Base-by-base conservation (phyloP, 2,113 vertebrate genomes). In the Protobothrops mucrosquamatus region DNA sequence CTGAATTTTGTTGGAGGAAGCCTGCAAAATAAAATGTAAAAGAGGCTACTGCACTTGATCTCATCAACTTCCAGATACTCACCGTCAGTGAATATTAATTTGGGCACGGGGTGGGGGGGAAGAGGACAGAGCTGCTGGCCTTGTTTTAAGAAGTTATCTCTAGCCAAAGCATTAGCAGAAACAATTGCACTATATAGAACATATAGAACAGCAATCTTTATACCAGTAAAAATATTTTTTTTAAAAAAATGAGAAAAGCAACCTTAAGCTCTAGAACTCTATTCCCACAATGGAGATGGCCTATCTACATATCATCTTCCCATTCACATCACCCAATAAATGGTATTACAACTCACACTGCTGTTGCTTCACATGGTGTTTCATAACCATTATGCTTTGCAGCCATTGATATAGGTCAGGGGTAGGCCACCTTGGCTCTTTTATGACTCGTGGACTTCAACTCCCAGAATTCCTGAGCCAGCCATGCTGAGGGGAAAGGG, bases 1-100 rank as follows among this genome's bases (percentile, higher is more conserved):
- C 92, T 98, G 96, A 43, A 99, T 98, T 2, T 98, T 98, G 90
- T 99, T 98, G 0, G 98, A 97, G 90, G 98, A 98, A 85, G 98
- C 99, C 99, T 99, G 46, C n/a, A 26, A 93, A 39, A 59, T 52
- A 29, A 3, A 46, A 48, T 3, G 22, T 12, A 86, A 54, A 29
- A 61, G 34, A 3, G 3, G 29, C 15, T 56, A 56, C 3, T 18
- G 34, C 12, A 43, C 39, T 29, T 54, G 34, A 24, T 29, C n/a
- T 54, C 51, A 39, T 39, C 51, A 39, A 6, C 39, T 87, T 48
- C 57, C 29, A 39, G 14, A 9, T 64, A 22, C 1, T 64, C 46
- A 18, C 7, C 3, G 39, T 61, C 85, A 52, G 46, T 52, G 57
- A 87, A 64, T 81, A 87, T 29, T 87, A 64, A 87, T 54, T 61